Base-by-base conservation (phyloP, 2,888 invertebrate genomes). In the Drosophila neotestacea region DNA sequence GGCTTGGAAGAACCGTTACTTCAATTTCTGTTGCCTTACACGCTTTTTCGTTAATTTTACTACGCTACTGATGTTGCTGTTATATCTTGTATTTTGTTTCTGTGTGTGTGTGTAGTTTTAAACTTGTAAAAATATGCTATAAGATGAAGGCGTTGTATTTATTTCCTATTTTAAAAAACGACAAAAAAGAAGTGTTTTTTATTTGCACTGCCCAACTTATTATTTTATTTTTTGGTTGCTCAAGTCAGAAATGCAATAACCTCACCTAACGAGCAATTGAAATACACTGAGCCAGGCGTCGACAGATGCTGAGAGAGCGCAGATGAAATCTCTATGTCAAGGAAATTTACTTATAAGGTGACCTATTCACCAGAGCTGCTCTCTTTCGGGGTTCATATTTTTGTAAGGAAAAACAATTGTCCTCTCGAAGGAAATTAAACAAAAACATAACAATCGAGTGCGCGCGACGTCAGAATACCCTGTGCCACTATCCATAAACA, bases 1-100 rank as follows among this genome's bases (percentile, higher is more conserved):
- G 72, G 52, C 81, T 62, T 44, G 62, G 70, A 83, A 85, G 70
- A 83, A 85, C 85, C 85, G 88, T 89, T 89, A 85, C 77, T 88
- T 77, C 60, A 48, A 50, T 69, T 65, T 68, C 55, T 56, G 50
- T 73, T 73, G 79, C 72, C 68, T 82, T 77, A 68, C 79, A 82
- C 85, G 58, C 70, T 52, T 62, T 66, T 81, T 68, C 74, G 70
- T 70, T 78, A 67, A 76, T 76, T 68, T 76, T 73, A 73, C 75
- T 77, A 78, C 58, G 46, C 56, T 68, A 48, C 46, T 72, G 50
- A 65, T 69, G 51, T 73, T 74, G 16, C 30, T 48, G 5, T 41
- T 50, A 34, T 41, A 68, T 61, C 47, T 66, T 70, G 55, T 64
- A 22, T 44, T 59, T 36, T 52, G 28, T 38, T 67, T 36, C 59